Evolutionary conservation across 2,113 vertebrate genomes (phyloP).

Genomic region (Pterocles burchelli): DNA sequence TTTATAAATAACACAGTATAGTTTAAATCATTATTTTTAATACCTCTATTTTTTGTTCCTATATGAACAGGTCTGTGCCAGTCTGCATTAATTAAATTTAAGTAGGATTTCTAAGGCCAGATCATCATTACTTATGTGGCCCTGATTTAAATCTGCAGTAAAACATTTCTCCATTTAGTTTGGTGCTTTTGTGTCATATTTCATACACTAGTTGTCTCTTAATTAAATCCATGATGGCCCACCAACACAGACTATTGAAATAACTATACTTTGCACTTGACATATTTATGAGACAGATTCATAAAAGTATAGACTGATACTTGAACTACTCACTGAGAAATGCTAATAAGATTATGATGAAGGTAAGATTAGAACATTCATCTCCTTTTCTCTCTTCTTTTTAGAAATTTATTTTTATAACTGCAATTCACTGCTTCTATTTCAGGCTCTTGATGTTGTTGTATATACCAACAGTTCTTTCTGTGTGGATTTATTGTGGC

Average conservation of each 20-base stretch:
- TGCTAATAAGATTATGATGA: constrained; percentile 84
- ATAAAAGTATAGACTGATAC: constrained; percentile 79
- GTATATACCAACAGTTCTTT: constrained; percentile 56
- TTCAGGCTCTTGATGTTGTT: constrained; percentile 65
- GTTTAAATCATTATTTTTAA: constrained; percentile 75
- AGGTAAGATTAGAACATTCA: constrained; percentile 78
- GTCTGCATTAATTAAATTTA: constrained; percentile 78
- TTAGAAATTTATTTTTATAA: constrained; percentile 78
- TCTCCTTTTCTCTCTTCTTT: constrained; percentile 71
- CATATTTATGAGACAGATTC: constrained; percentile 83
- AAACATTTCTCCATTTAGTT: constrained; percentile 83
- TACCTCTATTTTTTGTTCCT: constrained; percentile 42
- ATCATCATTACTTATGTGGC: constrained; percentile 74
- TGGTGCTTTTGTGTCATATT: constrained; percentile 80
- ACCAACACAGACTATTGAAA: constrained; percentile 85
- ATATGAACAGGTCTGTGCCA: constrained; percentile 63
- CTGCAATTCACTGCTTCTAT: constrained; percentile 61
- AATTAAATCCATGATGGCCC: constrained; percentile 84
- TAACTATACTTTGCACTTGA: constrained; percentile 82
- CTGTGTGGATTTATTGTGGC: constrained; percentile 59
- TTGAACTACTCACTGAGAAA: constrained; percentile 80
- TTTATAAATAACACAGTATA: constrained; percentile 72
- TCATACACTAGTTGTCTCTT: constrained; percentile 84
- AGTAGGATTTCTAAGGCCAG: constrained; percentile 74
- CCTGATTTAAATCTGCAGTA: constrained; percentile 81